Percentiles rank a stretch among this genome's conserved stretches.
These are phyloP conservation scores for Cephus pulcher DNA, from an alignment of 2,888 invertebrate species.

Conservation along the genomic window DNA sequence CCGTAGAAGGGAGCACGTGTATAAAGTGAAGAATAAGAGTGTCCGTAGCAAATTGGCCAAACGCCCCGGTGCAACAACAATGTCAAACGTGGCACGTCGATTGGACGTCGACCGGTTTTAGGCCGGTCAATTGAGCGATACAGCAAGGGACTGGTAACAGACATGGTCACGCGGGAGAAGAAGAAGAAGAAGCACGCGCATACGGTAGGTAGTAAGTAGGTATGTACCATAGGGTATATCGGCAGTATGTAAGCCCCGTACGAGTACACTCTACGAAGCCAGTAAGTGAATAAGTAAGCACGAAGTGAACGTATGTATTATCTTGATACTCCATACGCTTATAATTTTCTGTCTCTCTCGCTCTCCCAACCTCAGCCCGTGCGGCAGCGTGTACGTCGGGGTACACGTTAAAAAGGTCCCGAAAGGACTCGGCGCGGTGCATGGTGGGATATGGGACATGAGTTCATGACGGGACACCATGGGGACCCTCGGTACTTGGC, in stretches of 20 bases:
- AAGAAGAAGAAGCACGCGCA: conserved; percentile 19
- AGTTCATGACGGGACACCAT: conserved; percentile 22
- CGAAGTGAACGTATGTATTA: conserved; percentile 5
- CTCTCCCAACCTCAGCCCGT: too few relatives aligned
- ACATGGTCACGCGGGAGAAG: conserved; percentile 39
- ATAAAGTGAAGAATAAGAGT: too few relatives aligned
- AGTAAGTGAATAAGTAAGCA: not conserved
- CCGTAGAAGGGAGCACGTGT: too few relatives aligned
- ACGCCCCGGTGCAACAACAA: too few relatives aligned
- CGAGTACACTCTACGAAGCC: not conserved
- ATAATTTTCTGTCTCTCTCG: too few relatives aligned
- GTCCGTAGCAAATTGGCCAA: too few relatives aligned
- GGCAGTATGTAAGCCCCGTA: conserved; percentile 12
- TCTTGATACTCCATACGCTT: conserved; percentile 1
- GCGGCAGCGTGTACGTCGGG: too few relatives aligned
- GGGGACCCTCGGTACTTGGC: conserved; percentile 21
- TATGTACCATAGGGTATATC: conserved; percentile 35
- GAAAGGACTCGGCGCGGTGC: not conserved
- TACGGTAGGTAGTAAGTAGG: conserved; percentile 40
- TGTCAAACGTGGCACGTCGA: conserved; percentile 15
- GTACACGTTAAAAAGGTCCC: too few relatives aligned
- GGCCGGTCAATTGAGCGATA: conserved; percentile 58
- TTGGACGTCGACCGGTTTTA: conserved; percentile 39
- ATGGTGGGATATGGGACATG: conserved; percentile 26
- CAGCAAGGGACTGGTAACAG: conserved; percentile 46